Conservation (phyloP, 2,797 vertebrate genomes). For the Galagoides demidoff region DNA sequence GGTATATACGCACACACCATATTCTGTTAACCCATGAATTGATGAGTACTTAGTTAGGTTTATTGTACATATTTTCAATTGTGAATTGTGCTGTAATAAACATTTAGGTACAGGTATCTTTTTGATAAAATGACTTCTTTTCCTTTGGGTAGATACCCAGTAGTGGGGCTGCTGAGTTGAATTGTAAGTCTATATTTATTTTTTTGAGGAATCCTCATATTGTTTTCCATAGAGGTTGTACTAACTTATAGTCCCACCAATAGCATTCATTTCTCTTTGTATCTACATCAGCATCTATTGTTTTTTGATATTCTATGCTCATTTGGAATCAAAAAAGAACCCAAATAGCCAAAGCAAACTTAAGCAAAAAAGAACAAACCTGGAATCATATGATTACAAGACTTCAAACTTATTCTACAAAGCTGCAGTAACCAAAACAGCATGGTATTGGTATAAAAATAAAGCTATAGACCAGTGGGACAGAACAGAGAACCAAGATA, state of each 20-base stretch:
- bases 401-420: background rate
- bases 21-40: background rate
- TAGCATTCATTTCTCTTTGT: background rate
- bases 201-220: background rate
- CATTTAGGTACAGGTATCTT: background rate
- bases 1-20: background rate
- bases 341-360: background rate
- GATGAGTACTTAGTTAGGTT: background rate
- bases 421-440: background rate
- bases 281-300: background rate
- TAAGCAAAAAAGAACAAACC: background rate
- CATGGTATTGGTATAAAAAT: background rate
- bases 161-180: background rate
- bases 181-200: background rate
- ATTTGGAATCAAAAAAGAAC: background rate
- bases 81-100: background rate
- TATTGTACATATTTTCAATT: background rate
- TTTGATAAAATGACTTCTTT: background rate
- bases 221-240: background rate
- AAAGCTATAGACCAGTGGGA: background rate
- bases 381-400: background rate
- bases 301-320: background rate
- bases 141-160: background rate
- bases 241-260: background rate
- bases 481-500: background rate